These are phyloP conservation scores for Aegotheles bennettii DNA, from an alignment of 2,113 vertebrate species.

Conservation along the genomic window DNA sequence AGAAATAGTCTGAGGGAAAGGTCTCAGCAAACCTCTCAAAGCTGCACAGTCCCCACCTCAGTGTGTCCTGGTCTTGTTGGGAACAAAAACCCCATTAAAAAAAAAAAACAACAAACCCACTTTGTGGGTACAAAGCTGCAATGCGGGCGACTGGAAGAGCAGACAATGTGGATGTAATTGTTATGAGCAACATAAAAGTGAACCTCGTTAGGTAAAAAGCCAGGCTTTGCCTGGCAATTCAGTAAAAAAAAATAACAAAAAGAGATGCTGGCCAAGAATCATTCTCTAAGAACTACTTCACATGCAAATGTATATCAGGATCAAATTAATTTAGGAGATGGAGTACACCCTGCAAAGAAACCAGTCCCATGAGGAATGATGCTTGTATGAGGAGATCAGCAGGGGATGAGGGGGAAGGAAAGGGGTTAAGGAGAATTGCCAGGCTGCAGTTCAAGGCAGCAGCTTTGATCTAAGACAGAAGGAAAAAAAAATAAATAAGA, in stretches of 20 bases:
- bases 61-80: not conserved
- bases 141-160: not conserved
- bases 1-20: not conserved
- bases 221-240: not conserved
- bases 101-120: no score
- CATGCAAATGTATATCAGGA: not conserved
- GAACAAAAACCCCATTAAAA: no score
- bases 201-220: not conserved
- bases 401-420: not conserved
- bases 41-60: not conserved
- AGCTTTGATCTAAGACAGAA: conserved; percentile 38
- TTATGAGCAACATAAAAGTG: not conserved
- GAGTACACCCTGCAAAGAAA: not conserved
- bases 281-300: not conserved
- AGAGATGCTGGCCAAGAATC: not conserved
- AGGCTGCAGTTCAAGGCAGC: not conserved
- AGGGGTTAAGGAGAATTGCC: not conserved
- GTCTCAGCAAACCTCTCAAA: not conserved
- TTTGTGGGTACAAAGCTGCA: not conserved
- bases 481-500: not conserved
- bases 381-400: not conserved
- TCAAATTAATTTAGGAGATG: not conserved
- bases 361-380: not conserved
- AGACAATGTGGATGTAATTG: rapidly evolving
- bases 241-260: not conserved